phyloP scores from a whole-genome alignment of 2,113 vertebrate species.

The Bos javanicus region DNA sequence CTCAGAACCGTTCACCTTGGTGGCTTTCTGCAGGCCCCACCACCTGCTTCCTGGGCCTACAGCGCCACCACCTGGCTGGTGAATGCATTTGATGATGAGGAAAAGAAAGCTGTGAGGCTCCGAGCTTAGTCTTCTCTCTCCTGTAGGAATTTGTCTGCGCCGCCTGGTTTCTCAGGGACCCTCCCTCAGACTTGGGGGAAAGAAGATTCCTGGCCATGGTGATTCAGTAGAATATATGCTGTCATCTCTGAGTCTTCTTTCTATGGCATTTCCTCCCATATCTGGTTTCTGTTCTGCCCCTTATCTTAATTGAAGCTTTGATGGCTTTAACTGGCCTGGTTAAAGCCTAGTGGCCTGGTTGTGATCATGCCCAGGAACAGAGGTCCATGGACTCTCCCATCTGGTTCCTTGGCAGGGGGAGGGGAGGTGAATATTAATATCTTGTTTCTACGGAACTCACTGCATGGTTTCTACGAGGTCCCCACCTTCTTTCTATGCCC shows the following conservation, averaged over 20 bases:
- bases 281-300: background rate
- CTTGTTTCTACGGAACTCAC: background rate
- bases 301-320: background rate
- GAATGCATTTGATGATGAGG: constrained; percentile 74
- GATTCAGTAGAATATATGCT: background rate
- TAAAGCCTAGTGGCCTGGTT: background rate
- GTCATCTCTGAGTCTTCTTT: background rate
- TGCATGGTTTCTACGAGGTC: background rate
- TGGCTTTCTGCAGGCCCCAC: background rate
- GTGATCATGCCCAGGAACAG: background rate
- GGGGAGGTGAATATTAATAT: background rate
- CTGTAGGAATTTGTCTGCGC: accelerated
- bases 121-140: accelerated
- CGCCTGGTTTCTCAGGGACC: background rate
- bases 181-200: background rate
- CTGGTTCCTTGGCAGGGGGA: background rate
- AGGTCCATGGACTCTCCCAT: background rate
- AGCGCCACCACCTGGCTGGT: constrained; percentile 87
- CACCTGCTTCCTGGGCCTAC: constrained; percentile 85
- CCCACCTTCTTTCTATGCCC: background rate
- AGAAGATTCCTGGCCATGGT: background rate
- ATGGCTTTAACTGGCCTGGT: background rate
- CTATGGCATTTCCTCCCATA: background rate
- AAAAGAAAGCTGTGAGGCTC: background rate
- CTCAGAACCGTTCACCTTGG: accelerated